Conservation (phyloP, 2,888 invertebrate species). For the Lobophora halterata region DNA sequence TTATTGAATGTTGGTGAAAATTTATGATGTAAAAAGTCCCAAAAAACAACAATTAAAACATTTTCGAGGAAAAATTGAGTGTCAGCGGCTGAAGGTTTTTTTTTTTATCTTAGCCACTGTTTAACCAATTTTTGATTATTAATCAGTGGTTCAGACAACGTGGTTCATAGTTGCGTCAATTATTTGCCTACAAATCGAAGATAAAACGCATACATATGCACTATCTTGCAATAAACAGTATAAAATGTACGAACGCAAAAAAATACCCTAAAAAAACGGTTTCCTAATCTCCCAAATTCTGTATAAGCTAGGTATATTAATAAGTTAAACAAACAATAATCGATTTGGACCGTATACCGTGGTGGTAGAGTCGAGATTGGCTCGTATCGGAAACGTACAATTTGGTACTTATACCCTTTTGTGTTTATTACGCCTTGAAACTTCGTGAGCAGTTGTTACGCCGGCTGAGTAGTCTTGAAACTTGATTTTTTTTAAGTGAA, state of each 20-base stretch:
- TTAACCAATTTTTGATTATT: no score
- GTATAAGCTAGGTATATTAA: conserved; percentile 68
- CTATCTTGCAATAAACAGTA: conserved; percentile 37
- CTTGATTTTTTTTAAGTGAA: conserved; percentile 39
- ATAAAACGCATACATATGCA: conserved; percentile 9
- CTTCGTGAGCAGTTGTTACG: conserved; percentile 64
- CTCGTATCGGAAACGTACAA: conserved; percentile 27
- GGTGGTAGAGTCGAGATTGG: conserved; percentile 34
- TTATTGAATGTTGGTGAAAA: no score
- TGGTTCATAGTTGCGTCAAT: no score
- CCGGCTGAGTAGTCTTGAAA: conserved; percentile 48
- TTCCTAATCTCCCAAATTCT: conserved; percentile 75
- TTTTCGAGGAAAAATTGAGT: no score
- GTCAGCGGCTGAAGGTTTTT: no score
- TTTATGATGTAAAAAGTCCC: no score
- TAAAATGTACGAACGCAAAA: conserved; percentile 42
- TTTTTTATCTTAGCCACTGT: no score
- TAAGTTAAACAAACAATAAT: conserved; percentile 55
- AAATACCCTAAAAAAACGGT: conserved; percentile 50
- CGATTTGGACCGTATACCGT: conserved; percentile 24
- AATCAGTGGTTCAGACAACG: no score
- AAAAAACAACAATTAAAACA: no score
- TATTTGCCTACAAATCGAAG: no score
- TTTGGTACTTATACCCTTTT: conserved; percentile 53
- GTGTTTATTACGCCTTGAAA: conserved; percentile 47